Base-by-base conservation (phyloP, 2,113 vertebrate genomes). In the Crotophaga sulcirostris region DNA sequence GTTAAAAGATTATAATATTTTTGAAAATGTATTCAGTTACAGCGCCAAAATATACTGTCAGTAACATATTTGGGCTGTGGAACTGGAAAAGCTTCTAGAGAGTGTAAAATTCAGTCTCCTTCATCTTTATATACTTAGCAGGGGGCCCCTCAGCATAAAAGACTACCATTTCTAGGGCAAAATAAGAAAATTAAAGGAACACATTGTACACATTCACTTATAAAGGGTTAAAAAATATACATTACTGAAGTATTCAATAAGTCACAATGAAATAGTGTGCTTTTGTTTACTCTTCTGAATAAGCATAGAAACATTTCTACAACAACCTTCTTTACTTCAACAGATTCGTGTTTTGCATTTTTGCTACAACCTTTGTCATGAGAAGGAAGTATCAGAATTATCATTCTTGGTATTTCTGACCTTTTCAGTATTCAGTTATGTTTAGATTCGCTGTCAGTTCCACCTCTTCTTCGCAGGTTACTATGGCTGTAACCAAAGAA, bases 401-500 rank as follows among this genome's bases (percentile, higher is more conserved):
- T 88, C 70, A 84, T 85, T 60, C 84, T 90, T 81, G 64, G 17
- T 95, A 86, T 54, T 80, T 76, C 42, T 95, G 93, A 92, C 87
- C 93, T 96, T 95, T 84, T 92, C 70, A 80, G n/a, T 54, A 84
- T 60, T 89, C 77, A 44, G 62, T 55, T 91, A 33, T 74, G 56
- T 84, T 93, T 87, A 92, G 73, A 74, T 45, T 95, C 69, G 92
- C 62, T 77, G 84, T 55, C 88, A 92, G 81, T 69, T 55, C 55
- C 67, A 88, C 81, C 62, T 89, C 89, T 83, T 87, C 59, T 63
- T 94, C 60, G 62, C 74, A 82, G 60, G 47, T 95, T 75, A 90
- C 68, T 52, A 94, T 87, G 85, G 55, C 80, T 81, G 36, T 72
- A 93, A 83, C 73, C 47, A 88, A 77, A 87, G 75, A 75, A 68